Base-by-base conservation (phyloP, 2,888 invertebrate genomes). In the Lysandra coridon region DNA sequence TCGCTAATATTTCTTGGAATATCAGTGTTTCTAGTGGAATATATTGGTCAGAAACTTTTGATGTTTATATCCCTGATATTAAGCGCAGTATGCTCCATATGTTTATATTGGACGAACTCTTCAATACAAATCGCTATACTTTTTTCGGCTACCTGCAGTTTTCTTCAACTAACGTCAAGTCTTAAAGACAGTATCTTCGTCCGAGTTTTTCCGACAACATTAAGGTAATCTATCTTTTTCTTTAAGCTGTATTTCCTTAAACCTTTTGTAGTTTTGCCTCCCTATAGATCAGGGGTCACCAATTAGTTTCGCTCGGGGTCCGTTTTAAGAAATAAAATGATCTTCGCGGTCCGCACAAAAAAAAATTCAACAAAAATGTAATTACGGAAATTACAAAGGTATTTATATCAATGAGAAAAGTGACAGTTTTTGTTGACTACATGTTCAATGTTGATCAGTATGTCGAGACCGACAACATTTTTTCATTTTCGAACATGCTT, bases 131-230 rank as follows among this genome's bases (percentile, higher is more conserved):
- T 69, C 0, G 69, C 33, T 14, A 14, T 69, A 14, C 69, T 69
- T 69, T 69, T 69, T 69, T 69, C 69, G 33, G 33, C 17, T 0
- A 69, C 69, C 5, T 33, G 33, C 37, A 17, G 69, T 33, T 69
- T 69, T 5, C 69, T 69, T 14, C 69, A 69, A 17, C 69, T 69
- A 37, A 37, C 69, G 17, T 69, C 37, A 69, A 69, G 69, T 33
- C 69, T 69, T 37, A 69, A 69, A 17, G 5, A 69, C 69, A 69
- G 69, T 69, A 69, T 69, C 33, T 69, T 69, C 33, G 69, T 69
- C 5, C 69, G 33, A 37, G 69, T 69, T 69, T 69, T 69, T 69
- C 69, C 69, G 33, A 69, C 69, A 69, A 69, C 69, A 69, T 69
- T 69, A 37, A 69, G 69, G 69, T 69, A 69, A 69, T 69, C 69